Evolutionary conservation across 2,113 vertebrate species (phyloP).

Genomic region (Hippoglossus stenolepis): DNA sequence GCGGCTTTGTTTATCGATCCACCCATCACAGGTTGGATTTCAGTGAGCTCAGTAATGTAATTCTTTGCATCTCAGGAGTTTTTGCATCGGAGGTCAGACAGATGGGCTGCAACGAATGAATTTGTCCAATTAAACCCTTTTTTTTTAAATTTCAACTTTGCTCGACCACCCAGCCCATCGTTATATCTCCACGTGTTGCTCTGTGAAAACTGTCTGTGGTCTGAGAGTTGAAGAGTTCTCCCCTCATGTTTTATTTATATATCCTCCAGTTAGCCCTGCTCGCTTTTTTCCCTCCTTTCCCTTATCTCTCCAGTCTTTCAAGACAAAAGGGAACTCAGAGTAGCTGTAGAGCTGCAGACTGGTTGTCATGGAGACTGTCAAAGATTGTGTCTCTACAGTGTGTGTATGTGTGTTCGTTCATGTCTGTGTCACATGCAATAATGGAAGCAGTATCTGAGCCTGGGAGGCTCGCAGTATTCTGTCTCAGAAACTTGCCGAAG

Average conservation of each 20-base stretch:
- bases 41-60: constrained; percentile 39
- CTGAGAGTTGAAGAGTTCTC: constrained; percentile 54
- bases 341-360: constrained; percentile 76
- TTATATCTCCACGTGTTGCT: constrained; percentile 43
- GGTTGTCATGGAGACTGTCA: constrained; percentile 86
- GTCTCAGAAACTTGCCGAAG: constrained; percentile 56
- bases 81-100: constrained; percentile 29
- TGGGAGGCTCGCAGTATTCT: constrained; percentile 60
- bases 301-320: constrained; percentile 77
- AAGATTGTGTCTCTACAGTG: constrained; percentile 56
- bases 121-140: constrained; percentile 56
- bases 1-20: constrained; percentile 61
- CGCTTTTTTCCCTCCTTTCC: constrained; percentile 28
- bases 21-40: constrained; percentile 48
- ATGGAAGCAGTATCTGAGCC: constrained; percentile 63
- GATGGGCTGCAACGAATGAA: constrained; percentile 14
- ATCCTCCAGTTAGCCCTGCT: constrained; percentile 62
- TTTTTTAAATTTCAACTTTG: constrained; percentile 1
- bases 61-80: constrained; percentile 32
- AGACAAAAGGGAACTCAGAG: constrained; percentile 80
- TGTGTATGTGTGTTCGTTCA: neutral
- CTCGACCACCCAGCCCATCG: neutral
- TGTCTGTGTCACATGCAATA: constrained; percentile 66
- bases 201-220: constrained; percentile 40
- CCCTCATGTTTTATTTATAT: constrained; percentile 77